Base-by-base conservation (phyloP, 2,113 vertebrate genomes). In the Pluvianellus socialis region DNA sequence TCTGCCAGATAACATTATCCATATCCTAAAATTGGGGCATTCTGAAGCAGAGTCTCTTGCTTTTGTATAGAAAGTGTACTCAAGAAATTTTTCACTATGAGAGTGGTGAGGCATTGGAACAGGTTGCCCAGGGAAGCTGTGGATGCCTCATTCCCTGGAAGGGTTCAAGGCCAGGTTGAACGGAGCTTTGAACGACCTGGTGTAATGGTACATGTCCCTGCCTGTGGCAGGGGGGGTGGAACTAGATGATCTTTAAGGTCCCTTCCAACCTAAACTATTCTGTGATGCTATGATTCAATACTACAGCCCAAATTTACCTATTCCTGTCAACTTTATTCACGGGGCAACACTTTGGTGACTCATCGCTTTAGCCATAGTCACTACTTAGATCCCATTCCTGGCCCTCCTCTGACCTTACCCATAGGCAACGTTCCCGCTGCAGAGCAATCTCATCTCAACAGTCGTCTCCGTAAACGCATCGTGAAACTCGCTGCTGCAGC, bases 401-500 rank as follows among this genome's bases (percentile, higher is more conserved):
- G 7, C 23, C 20, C 28, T 84, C 32, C 26, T 52, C 28, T 14
- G 28, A 27, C 35, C 47, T 63, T 76, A 58, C 66, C 86, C 45
- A 49, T 0, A 19, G 49, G 44, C 40, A 42, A 32, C 0, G 6
- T 6, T 59, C 30, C 52, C 9, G 27, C 50, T 45, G 42, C 55
- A 66, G 87, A 53, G 28, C 3, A 1, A 66, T 32, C 62, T 55
- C 21, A 17, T 23, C 40, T 53, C 68, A 66, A 22, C n/a, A 12
- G 24, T 5, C 33, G 26, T 35, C 56, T 53, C 20, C 5, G 61
- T 2, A 77, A 92, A 55, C 0, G 0, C 20, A 10, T 21, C 42
- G 14, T 0, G 9, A 72, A 68, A 63, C 28, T 14, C 0, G 0
- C 16, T 7, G 32, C 59, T 71, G 14, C 8, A 8, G 6, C 59